Base-by-base conservation (phyloP, 2,113 vertebrate genomes). In the Platichthys stellatus region DNA sequence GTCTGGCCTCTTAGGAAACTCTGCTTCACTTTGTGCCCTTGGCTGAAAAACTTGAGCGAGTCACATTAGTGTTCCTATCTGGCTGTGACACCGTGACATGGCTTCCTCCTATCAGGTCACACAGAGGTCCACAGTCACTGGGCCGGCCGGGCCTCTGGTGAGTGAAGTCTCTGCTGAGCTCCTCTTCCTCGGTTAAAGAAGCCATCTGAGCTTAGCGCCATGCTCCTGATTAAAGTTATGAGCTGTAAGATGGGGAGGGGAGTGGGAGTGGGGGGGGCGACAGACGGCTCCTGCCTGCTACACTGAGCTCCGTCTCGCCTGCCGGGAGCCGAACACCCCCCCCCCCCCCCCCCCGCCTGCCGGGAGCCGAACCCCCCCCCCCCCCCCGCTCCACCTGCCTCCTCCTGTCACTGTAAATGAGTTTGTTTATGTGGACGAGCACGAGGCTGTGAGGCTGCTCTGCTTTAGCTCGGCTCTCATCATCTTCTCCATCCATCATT, bases 161-260 rank as follows among this genome's bases (percentile, higher is more conserved):
- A 77, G 54, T 4, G 45, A 77, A 77, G 78, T 84, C 76, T 83
- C 76, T 67, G 51, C 74, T 76, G 68, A 83, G 74, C 80, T 86
- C 71, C 63, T 82, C 78, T 81, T 74, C 66, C 74, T 86, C 76
- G 80, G 63, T 89, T 78, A 78, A 78, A 84, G 82, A 80, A 81
- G 71, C 73, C 82, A 81, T 86, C 79, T 85, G n/a, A 63, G 54
- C 57, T 57, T 57, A 57, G 70, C 23, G 23, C 23, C 23, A 70
- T 47, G 47, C 72, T 87, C 56, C 72, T 87, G 84, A 89, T 88
- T 78, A 82, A 83, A 88, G 79, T 73, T 84, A 88, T 86, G 76
- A 85, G 74, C 78, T 87, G 76, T 86, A 72, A 87, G 86, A 82
- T 64, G 20, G 51, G 45, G 0, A 3, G 31, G 43, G 43, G 35